phyloP scores from a whole-genome alignment of 1,140 invertebrate species.

The Cryptotermes secundus region DNA sequence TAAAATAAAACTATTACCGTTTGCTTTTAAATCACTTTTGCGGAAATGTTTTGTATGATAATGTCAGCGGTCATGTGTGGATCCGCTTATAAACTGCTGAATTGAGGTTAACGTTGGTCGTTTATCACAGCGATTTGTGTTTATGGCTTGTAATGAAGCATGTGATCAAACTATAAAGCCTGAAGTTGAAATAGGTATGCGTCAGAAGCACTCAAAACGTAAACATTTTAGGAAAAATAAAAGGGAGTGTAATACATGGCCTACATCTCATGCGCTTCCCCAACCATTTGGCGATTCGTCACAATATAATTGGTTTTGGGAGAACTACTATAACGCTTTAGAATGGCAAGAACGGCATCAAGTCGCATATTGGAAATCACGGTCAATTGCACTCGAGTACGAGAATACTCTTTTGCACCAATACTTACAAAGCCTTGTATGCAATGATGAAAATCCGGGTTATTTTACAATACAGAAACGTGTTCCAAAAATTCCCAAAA shows the following conservation, averaged over 20 bases:
- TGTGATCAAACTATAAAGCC: not conserved
- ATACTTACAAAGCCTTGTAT: slow-evolving; percentile 43
- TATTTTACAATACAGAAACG: not conserved
- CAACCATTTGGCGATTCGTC: not conserved
- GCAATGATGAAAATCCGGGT: not conserved
- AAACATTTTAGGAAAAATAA: not conserved
- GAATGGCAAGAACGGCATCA: slow-evolving; percentile 55
- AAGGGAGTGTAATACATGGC: not conserved
- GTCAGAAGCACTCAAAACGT: not conserved
- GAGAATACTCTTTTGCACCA: slow-evolving; percentile 61
- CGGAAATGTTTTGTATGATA: too few relatives aligned
- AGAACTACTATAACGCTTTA: slow-evolving; percentile 21
- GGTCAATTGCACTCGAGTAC: slow-evolving; percentile 60
- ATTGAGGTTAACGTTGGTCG: too few relatives aligned
- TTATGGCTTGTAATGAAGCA: not conserved
- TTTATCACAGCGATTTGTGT: not conserved
- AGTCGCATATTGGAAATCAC: slow-evolving; percentile 65
- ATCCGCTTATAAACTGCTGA: too few relatives aligned
- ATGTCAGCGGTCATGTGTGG: too few relatives aligned
- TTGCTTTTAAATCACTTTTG: too few relatives aligned
- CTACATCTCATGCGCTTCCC: not conserved
- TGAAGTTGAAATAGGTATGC: not conserved
- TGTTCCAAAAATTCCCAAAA: not conserved
- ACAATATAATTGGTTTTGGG: not conserved
- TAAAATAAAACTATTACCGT: too few relatives aligned